A percentile compares a stretch with the other conserved stretches of the same genome.
These are phyloP conservation scores for Siphlonurus alternatus DNA, from an alignment of 2,888 invertebrate species.

Conservation along the genomic window DNA sequence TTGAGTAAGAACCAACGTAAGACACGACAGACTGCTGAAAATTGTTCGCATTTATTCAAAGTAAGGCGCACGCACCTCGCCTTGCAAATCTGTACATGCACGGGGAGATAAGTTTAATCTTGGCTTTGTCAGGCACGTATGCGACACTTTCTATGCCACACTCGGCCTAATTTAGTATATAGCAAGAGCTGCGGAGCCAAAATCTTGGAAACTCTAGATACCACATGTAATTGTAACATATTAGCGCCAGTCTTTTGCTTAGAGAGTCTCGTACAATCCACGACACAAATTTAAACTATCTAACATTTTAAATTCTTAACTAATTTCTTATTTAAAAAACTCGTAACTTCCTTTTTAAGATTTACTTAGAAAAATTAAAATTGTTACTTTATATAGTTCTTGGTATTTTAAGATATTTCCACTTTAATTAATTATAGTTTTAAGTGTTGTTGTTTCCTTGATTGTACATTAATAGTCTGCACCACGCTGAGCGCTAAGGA, in stretches of 20 bases:
- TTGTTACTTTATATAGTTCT: too few relatives aligned
- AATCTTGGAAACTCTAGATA: background rate
- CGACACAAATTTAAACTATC: too few relatives aligned
- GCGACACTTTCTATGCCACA: background rate
- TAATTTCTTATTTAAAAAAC: too few relatives aligned
- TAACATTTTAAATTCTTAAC: too few relatives aligned
- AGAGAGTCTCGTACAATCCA: background rate
- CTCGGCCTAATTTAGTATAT: background rate
- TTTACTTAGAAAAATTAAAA: background rate
- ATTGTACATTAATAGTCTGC: background rate
- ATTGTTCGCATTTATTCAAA: too few relatives aligned
- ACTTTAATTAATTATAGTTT: too few relatives aligned
- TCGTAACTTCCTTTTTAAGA: background rate
- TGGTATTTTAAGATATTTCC: too few relatives aligned
- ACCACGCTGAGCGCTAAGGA: background rate
- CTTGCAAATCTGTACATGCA: too few relatives aligned
- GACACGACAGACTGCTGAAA: too few relatives aligned
- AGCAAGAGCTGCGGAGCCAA: background rate
- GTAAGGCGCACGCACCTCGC: too few relatives aligned
- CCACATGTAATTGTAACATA: background rate
- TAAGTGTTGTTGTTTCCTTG: background rate
- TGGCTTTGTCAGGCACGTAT: background rate
- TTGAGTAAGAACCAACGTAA: too few relatives aligned
- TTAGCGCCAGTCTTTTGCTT: background rate
- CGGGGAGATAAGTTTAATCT: background rate